Base-by-base conservation (phyloP, 2,113 vertebrate species). In the Chloebia gouldiae region DNA sequence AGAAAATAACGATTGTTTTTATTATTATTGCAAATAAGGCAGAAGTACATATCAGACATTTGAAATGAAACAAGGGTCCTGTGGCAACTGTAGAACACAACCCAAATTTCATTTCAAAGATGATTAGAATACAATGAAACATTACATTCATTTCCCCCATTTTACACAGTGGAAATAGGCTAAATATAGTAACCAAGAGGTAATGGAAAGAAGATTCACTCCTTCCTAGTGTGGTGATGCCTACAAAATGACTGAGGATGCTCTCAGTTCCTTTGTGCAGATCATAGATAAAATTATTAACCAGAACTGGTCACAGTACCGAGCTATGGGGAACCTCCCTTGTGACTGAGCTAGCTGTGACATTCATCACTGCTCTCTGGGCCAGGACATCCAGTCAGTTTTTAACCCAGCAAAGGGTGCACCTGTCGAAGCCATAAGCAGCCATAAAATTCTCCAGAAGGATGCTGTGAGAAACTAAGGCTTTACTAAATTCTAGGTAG, bases 291-390 rank as follows among this genome's bases (percentile, higher is more conserved):
- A 49, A 56, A 24, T 15, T 47, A 17, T 35, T 25, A 18, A 56
- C 17, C 13, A 56, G 30, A n/a, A 40, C 30, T n/a, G 4, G 12
- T 3, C 2, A 1, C 30, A 21, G 3, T 15, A 15, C 6, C 4
- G 4, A 25, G 19, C 30, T 21, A 8, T 22, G 9, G 15, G 13
- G 24, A 63, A 3, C 8, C 5, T 45, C 30, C 11, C 11, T 79
- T 7, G 7, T 25, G 9, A 25, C 57, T 40, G 47, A 45, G 19
- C 33, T 22, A 21, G 28, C 21, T 10, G 13, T 24, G 11, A 21
- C 30, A 4, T 35, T 79, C 20, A 35, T 9, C n/a, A n/a, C 19
- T 11, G 2, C 16, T 30, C 11, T 35, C 49, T 49, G 25, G 13
- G 9, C 16, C 10, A 35, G 20, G 11, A 47, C 5, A 54, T 25